Conservation (phyloP, 2,888 invertebrate species). For the Pandemis corylana region DNA sequence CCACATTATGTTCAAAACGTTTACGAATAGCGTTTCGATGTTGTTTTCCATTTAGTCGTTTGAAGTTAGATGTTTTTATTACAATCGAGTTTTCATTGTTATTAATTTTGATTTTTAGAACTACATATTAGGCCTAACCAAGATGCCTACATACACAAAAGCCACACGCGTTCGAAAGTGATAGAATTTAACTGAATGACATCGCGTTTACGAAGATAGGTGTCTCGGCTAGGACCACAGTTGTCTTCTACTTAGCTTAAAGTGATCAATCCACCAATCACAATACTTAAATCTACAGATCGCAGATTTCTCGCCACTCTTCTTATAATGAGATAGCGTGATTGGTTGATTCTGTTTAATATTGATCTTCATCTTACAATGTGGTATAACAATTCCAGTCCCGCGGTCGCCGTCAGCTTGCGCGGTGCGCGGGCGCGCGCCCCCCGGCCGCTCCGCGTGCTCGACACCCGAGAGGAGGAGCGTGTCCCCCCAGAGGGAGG, state of each 20-base stretch:
- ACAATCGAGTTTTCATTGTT: neutral
- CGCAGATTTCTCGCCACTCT: no score
- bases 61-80: neutral
- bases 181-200: no score
- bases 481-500: constrained; percentile 84
- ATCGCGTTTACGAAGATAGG: neutral
- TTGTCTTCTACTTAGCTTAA: neutral
- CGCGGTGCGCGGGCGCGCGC: constrained; percentile 58
- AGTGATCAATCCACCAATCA: no score
- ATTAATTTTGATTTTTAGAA: neutral
- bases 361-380: neutral
- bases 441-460: constrained; percentile 67
- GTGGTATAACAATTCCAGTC: constrained; percentile 60
- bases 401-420: constrained; percentile 81
- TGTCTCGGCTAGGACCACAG: neutral
- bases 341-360: no score
- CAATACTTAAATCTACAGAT: no score
- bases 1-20: neutral
- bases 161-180: no score
- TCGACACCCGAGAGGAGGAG: constrained; percentile 76
- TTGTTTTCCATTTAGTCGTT: neutral
- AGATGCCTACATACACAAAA: no score
- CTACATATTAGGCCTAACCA: neutral
- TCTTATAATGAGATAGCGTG: no score
- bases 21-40: neutral